Percentiles rank a stretch among this genome's conserved stretches.
These are phyloP conservation scores for Sitophilus oryzae DNA, from an alignment of 1,140 invertebrate species.

Conservation along the genomic window DNA sequence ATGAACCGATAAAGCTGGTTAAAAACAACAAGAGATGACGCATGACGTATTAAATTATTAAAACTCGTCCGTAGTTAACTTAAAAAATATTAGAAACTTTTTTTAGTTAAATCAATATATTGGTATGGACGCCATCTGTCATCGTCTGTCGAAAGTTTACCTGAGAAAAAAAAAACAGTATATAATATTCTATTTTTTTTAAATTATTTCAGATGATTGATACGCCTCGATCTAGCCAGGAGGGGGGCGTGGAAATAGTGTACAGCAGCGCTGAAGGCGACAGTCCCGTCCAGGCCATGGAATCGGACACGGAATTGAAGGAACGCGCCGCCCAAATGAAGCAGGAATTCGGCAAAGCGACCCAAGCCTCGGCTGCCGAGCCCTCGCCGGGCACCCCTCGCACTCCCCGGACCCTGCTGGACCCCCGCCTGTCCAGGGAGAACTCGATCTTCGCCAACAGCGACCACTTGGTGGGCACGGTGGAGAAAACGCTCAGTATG, in stretches of 20 bases:
- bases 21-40: too few relatives aligned
- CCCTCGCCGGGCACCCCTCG: not conserved
- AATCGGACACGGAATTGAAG: conserved; percentile 45
- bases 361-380: conserved; percentile 15
- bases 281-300: conserved; percentile 41
- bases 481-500: conserved; percentile 43
- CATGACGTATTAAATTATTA: too few relatives aligned
- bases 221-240: conserved; percentile 23
- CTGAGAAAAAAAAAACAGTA: not conserved
- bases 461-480: conserved; percentile 40
- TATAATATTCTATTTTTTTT: not conserved
- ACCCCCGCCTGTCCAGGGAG: conserved; percentile 32
- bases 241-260: conserved; percentile 43
- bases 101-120: too few relatives aligned
- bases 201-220: conserved; percentile 14
- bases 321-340: conserved; percentile 46
- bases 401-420: conserved; percentile 19
- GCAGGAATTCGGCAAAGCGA: conserved; percentile 44
- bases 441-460: conserved; percentile 34
- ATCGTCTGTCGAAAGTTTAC: too few relatives aligned
- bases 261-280: conserved; percentile 39
- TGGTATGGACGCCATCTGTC: too few relatives aligned
- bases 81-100: too few relatives aligned
- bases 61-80: too few relatives aligned
- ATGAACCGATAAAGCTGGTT: too few relatives aligned